Evolutionary conservation across 2,797 vertebrate species (phyloP).

Genomic region (Silurus aristotelis): DNA sequence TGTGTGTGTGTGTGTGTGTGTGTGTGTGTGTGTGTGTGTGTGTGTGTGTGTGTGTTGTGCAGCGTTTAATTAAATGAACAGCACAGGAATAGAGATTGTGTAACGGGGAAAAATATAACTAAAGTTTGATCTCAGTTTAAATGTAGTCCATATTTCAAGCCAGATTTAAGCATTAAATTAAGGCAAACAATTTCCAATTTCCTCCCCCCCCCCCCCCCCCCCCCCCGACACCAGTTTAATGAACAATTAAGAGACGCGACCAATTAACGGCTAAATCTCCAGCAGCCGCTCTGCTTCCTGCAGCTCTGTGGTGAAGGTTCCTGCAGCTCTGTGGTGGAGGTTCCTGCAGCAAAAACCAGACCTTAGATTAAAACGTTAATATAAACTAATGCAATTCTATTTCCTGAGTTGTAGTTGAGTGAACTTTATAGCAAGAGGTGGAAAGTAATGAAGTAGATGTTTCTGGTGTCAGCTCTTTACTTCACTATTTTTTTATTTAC

Average conservation of each 20-base stretch:
- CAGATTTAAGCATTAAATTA: not conserved
- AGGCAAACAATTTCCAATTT: not conserved
- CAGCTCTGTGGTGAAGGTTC: too few species aligned
- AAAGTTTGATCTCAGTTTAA: not conserved
- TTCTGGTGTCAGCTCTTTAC: too few species aligned
- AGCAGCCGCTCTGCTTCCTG: not conserved
- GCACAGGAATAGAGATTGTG: not conserved
- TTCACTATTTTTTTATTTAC: too few species aligned
- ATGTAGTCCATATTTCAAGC: not conserved
- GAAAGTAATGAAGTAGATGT: too few species aligned
- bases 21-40: too few species aligned
- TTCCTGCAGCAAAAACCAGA: too few species aligned
- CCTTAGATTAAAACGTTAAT: too few species aligned
- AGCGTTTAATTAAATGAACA: not conserved
- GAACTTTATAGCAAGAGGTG: too few species aligned
- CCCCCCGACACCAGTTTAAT: not conserved
- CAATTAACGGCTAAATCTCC: not conserved
- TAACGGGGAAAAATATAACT: not conserved
- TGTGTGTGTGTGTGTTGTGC: not conserved
- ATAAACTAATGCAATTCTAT: too few species aligned
- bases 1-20: too few species aligned
- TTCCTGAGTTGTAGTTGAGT: too few species aligned
- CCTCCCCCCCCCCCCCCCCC: not conserved
- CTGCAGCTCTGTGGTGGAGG: too few species aligned
- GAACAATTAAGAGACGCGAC: not conserved